Evolutionary conservation across 2,888 invertebrate genomes (phyloP), one percentile per base, ranked within the genome.

Genomic region (Electrophaes corylata): DNA sequence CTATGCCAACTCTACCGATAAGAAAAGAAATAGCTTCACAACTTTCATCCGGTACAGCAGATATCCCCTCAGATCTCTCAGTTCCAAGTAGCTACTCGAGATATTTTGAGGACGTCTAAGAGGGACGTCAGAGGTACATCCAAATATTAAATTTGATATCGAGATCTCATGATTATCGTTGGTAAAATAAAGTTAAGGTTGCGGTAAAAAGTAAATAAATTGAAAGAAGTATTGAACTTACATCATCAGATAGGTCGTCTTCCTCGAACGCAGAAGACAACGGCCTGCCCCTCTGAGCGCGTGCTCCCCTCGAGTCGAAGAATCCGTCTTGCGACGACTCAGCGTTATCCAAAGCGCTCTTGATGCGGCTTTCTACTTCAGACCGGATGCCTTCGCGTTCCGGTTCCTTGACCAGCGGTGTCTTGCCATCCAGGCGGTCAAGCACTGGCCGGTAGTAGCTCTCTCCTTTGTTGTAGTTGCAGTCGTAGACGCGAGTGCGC

Each of bases 391-490:
- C 74, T 0, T 89, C 90, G 0, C 85, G 84, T 18, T 89, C 88
- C 0, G 87, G 81, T 61, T 89, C 89, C 18, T 80, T 76, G 0
- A 78, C 72, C 4, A 72, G 67, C 1, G 86, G 74, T 0, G 70
- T 62, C 84, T 96, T 96, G 66, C 95, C 93, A 79, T 96, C 96
- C 67, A 96, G 85, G 57, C 95, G 93, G 79, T 96, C 96, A 44
- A 96, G 87, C 66, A 96, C 94, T 10, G 96, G 94, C 70, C 94
- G 94, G 92, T 97, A 97, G 82, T 96, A 96, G 74, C 95, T 95
- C 86, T 96, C 95, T 54, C 96, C 96, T 79, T 96, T 95, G 86
- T 95, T 94, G 89, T 96, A 96, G 85, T 96, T 97, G 83, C 96
- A 96, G 78, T 96, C 96, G 82, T 97, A 97, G 75, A 97, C 95